These are phyloP conservation scores for Mormyrus proboscirostris DNA, from an alignment of 2,797 vertebrate species.

Conservation along the genomic window DNA sequence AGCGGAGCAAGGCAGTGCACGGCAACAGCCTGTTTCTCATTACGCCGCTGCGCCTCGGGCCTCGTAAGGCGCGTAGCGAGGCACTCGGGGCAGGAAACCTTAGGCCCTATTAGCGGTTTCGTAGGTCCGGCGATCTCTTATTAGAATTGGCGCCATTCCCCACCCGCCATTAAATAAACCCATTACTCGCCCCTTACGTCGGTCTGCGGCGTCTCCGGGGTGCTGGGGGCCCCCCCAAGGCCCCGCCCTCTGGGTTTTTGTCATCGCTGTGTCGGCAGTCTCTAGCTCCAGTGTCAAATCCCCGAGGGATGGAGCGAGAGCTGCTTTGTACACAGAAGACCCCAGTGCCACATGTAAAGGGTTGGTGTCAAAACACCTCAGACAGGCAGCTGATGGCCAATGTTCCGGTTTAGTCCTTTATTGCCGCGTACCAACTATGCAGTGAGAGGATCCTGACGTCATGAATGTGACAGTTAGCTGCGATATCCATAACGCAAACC, in stretches of 20 bases:
- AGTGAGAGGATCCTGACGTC: not conserved
- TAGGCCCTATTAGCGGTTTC: constrained; percentile 52
- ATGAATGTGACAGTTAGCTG: not conserved
- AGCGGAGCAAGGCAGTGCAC: not conserved
- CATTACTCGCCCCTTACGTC: constrained; percentile 11
- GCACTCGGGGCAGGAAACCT: constrained; percentile 46
- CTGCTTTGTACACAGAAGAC: not conserved
- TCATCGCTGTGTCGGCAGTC: not conserved
- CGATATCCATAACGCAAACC: not conserved
- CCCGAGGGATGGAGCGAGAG: not conserved
- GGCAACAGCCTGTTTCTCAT: constrained; percentile 41
- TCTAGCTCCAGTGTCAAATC: constrained; percentile 4
- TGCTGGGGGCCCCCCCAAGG: not conserved
- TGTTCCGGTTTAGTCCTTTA: not conserved
- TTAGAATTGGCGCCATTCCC: constrained; percentile 43
- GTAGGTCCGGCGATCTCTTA: constrained; percentile 39
- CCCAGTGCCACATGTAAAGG: not conserved
- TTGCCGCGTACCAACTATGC: not conserved
- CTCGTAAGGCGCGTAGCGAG: constrained; percentile 32
- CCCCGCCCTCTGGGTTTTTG: not conserved
- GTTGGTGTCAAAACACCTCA: not conserved
- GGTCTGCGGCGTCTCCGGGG: not conserved
- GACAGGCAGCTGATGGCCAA: not conserved
- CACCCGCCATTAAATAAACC: not conserved
- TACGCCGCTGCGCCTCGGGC: constrained; percentile 30